Evolutionary conservation across 2,888 invertebrate species (phyloP).

Genomic region (Gnatocerus cornutus): DNA sequence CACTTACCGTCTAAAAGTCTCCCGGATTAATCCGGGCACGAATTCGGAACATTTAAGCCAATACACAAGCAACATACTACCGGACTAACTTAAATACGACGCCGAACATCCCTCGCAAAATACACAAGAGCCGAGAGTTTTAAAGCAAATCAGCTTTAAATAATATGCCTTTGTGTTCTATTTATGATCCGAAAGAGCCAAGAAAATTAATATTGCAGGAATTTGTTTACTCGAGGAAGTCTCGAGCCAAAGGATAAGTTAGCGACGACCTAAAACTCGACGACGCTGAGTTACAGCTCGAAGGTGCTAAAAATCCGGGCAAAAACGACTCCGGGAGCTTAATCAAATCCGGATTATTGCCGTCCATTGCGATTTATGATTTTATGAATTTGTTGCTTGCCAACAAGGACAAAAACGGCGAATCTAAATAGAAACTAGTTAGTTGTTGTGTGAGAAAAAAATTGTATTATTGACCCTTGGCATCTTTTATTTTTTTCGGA

Average conservation of each 20-base stretch:
- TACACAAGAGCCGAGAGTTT: conserved; percentile 54
- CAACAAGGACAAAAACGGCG: neutral
- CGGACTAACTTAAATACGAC: conserved; percentile 56
- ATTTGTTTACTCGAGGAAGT: conserved; percentile 51
- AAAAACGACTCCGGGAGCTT: neutral
- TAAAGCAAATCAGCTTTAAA: conserved; percentile 50
- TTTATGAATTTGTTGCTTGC: conserved; percentile 1
- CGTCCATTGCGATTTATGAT: conserved; percentile 3
- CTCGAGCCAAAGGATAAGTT: conserved; percentile 40
- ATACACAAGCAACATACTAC: conserved; percentile 61
- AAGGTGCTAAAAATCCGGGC: conserved; percentile 1
- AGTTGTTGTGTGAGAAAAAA: neutral
- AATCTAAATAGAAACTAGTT: neutral
- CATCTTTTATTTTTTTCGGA: neutral
- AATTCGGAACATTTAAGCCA: conserved; percentile 64
- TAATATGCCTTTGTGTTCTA: conserved; percentile 53
- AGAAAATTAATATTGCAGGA: conserved; percentile 56
- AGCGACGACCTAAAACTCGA: conserved; percentile 27
- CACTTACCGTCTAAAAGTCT: conserved; percentile 47
- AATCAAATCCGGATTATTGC: conserved; percentile 4
- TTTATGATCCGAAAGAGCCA: conserved; percentile 52
- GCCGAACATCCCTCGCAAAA: conserved; percentile 58
- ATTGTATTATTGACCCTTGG: neutral
- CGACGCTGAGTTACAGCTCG: conserved; percentile 13
- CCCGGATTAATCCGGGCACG: conserved; percentile 57